Conservation (phyloP, 2,888 invertebrate genomes). For the Helobdella robusta region DNA sequence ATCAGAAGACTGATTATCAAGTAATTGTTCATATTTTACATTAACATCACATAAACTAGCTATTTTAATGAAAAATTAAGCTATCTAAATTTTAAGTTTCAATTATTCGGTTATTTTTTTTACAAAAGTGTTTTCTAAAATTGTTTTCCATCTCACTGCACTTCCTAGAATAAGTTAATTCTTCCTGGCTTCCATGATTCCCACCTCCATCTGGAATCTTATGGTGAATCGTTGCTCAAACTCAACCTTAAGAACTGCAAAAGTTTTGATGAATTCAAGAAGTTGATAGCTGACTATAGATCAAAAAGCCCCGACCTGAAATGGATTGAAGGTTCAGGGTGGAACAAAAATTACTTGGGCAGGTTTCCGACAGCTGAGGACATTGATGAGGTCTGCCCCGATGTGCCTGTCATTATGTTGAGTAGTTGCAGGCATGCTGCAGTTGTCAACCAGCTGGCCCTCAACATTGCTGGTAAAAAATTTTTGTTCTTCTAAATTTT, state of each 20-base stretch:
- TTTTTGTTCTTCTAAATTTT: neutral
- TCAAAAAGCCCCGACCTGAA: conserved; percentile 10
- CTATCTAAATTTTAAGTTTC: neutral
- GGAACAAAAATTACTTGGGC: conserved; percentile 33
- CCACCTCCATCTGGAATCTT: conserved; percentile 31
- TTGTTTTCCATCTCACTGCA: neutral
- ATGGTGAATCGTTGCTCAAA: conserved; percentile 14
- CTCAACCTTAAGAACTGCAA: conserved; percentile 25
- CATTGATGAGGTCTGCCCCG: conserved; percentile 31
- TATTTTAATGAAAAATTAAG: too few relatives aligned
- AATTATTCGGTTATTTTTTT: neutral
- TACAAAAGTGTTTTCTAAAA: neutral
- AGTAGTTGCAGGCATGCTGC: conserved; percentile 31
- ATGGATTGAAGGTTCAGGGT: conserved; percentile 12
- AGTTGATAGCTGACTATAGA: conserved; percentile 16
- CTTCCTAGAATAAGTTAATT: conserved; percentile 19
- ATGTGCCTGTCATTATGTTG: conserved; percentile 30
- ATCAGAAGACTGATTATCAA: conserved; percentile 5
- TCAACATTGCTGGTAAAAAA: conserved; percentile 30
- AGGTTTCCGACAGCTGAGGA: conserved; percentile 32
- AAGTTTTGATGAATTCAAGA: conserved; percentile 25
- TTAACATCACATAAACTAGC: neutral
- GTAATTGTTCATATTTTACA: neutral
- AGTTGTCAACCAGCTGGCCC: conserved; percentile 29
- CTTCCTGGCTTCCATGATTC: conserved; percentile 34